Evolutionary conservation across 2,113 vertebrate genomes (phyloP), one percentile per base, ranked within the genome.

Genomic region (Noturus placidus): DNA sequence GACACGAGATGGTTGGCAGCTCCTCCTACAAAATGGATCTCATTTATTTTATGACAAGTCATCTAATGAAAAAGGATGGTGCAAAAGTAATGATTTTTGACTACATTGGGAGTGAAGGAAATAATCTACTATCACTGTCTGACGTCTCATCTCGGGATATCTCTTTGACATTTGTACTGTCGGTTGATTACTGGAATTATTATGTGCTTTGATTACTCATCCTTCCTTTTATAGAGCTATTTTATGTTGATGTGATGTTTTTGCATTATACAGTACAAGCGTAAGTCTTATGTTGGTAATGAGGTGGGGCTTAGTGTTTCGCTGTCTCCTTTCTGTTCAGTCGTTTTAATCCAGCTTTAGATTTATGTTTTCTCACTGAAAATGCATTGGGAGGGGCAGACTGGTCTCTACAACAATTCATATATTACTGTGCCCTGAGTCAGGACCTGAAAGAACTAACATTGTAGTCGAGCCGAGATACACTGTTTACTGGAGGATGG

Each of bases 1-100:
- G 92, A 90, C 92, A 90, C 87, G 83, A 89, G 82, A 77, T 84
- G 89, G 90, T 90, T 90, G 92, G 63, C 84, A 86, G 38, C 65
- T 63, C 69, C 72, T 92, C 91, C 91, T 77, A 78, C 86, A 87
- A 87, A 84, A 90, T 88, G 87, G 89, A 86, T 87, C 90, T 88
- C 83, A 84, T 91, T 83, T 90, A 76, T 90, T 91, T 90, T 89
- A 91, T 91, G 89, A 90, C 87, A 90, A 89, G 63, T 86, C 78
- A 54, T 79, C 82, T 78, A 72, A 33, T 87, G 78, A 86, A 88
- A 90, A 91, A 59, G 74, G 78, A 91, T 88, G 85, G 69, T 85
- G 72, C 78, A 85, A 86, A 83, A 57, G 82, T 61, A 70, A 87
- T 88, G 82, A 35, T 59, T 87, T 89, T 90, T 82, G 87, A 77